phyloP scores from a whole-genome alignment of 2,888 invertebrate genomes.

The Ptychoptera albimana region DNA sequence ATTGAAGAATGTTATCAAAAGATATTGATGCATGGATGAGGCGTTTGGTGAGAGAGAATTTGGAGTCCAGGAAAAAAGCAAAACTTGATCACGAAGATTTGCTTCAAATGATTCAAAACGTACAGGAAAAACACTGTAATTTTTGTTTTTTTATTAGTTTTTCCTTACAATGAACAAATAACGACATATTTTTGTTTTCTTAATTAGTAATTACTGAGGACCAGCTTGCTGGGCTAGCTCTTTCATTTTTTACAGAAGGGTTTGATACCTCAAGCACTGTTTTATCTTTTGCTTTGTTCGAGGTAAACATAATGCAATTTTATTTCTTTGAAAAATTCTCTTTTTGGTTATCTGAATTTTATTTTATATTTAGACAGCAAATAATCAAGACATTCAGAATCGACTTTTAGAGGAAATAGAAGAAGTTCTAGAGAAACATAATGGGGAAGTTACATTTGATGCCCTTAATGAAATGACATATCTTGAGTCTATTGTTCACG shows the following conservation, averaged over 20 bases:
- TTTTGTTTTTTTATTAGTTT: neutral
- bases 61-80: conserved; percentile 27
- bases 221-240: conserved; percentile 36
- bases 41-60: conserved; percentile 29
- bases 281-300: conserved; percentile 36
- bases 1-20: neutral
- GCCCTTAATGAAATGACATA: conserved; percentile 38
- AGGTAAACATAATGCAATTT: conserved; percentile 10
- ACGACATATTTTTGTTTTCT: neutral
- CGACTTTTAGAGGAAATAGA: conserved; percentile 33
- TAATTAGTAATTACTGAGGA: conserved; percentile 26
- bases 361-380: conserved; percentile 23
- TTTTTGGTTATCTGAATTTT: neutral
- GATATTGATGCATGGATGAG: neutral
- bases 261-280: conserved; percentile 42
- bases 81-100: conserved; percentile 34
- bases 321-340: too few species aligned
- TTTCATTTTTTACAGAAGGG: conserved; percentile 43
- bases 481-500: conserved; percentile 34
- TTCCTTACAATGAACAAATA: neutral
- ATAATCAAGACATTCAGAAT: conserved; percentile 34
- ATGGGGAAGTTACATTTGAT: conserved; percentile 35
- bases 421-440: conserved; percentile 27
- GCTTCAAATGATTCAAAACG: conserved; percentile 35
- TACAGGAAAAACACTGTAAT: conserved; percentile 23